phyloP scores from a whole-genome alignment of 2,888 invertebrate species.

The Lobophora halterata region DNA sequence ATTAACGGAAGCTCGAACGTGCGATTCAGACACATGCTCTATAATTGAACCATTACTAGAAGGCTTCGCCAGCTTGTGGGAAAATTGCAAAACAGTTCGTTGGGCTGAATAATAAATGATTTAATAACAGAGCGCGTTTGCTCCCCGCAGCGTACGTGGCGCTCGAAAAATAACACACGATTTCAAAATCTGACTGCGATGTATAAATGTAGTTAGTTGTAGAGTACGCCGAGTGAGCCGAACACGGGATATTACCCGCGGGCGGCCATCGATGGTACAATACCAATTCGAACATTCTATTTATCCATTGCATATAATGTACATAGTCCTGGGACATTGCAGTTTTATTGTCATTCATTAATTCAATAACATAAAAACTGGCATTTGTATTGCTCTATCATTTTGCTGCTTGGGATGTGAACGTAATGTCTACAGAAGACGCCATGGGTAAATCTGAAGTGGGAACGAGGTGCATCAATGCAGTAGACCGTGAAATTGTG shows the following conservation, averaged over 20 bases:
- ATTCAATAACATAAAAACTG: constrained; percentile 26
- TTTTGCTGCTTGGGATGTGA: no score
- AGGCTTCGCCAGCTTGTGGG: constrained; percentile 58
- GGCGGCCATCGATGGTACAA: constrained; percentile 36
- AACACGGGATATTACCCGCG: constrained; percentile 45
- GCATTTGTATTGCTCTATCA: constrained; percentile 8
- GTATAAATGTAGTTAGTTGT: constrained; percentile 45
- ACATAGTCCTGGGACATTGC: constrained; percentile 30
- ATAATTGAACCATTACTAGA: constrained; percentile 41
- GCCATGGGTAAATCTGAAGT: constrained; percentile 50
- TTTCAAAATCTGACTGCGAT: constrained; percentile 66
- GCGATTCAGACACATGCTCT: constrained; percentile 42
- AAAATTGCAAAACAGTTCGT: constrained; percentile 78
- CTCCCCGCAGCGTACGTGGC: constrained; percentile 65
- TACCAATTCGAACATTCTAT: constrained; percentile 31
- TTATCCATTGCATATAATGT: constrained; percentile 35
- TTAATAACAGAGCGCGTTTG: constrained; percentile 78
- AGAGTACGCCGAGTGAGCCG: constrained; percentile 27
- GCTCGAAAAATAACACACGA: constrained; percentile 75
- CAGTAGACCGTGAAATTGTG: constrained; percentile 68
- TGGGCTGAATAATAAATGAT: constrained; percentile 79
- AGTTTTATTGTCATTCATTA: constrained; percentile 31
- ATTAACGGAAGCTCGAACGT: constrained; percentile 35
- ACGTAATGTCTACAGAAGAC: constrained; percentile 36
- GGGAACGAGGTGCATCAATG: constrained; percentile 55